These are phyloP conservation scores for Cheilosia pagana DNA, from an alignment of 2,888 invertebrate species.

Conservation along the genomic window DNA sequence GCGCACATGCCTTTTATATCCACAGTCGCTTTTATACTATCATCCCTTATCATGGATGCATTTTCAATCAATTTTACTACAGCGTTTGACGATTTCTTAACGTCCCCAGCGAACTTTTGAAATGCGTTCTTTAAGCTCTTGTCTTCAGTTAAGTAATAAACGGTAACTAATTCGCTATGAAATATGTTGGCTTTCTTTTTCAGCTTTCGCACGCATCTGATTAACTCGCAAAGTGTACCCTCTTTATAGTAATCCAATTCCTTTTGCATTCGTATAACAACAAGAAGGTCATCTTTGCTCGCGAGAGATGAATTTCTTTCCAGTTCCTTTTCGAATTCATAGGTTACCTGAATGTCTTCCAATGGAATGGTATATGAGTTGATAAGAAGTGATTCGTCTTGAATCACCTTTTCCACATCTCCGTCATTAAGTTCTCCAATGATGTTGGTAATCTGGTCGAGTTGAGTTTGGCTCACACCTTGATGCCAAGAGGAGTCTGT, in stretches of 20 bases:
- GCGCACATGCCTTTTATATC: conserved; percentile 40
- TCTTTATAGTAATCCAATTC: conserved; percentile 88
- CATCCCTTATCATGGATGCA: not conserved
- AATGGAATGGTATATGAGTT: not conserved
- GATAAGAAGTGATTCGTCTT: not conserved
- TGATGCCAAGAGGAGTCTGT: not conserved
- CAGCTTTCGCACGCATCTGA: conserved; percentile 96
- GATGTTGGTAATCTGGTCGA: not conserved
- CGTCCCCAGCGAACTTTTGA: conserved; percentile 6
- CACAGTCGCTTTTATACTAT: not conserved
- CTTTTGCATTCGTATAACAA: conserved; percentile 93
- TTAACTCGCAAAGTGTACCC: conserved; percentile 95
- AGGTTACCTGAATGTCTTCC: conserved; percentile 16
- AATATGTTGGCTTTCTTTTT: conserved; percentile 94
- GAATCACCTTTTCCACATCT: conserved; percentile 7
- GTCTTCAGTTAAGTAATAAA: conserved; percentile 85
- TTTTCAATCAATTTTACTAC: conserved; percentile 7
- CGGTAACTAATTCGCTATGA: conserved; percentile 92
- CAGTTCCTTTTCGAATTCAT: not conserved
- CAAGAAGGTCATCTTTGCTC: conserved; percentile 83
- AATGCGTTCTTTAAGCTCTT: conserved; percentile 28
- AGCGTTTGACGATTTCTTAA: conserved; percentile 17
- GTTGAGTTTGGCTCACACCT: not conserved
- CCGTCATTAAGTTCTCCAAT: conserved; percentile 7
- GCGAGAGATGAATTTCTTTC: conserved; percentile 7